Evolutionary conservation across 2,888 invertebrate genomes (phyloP), one percentile per base, ranked within the genome.

Genomic region (Oxycera nigricornis): DNA sequence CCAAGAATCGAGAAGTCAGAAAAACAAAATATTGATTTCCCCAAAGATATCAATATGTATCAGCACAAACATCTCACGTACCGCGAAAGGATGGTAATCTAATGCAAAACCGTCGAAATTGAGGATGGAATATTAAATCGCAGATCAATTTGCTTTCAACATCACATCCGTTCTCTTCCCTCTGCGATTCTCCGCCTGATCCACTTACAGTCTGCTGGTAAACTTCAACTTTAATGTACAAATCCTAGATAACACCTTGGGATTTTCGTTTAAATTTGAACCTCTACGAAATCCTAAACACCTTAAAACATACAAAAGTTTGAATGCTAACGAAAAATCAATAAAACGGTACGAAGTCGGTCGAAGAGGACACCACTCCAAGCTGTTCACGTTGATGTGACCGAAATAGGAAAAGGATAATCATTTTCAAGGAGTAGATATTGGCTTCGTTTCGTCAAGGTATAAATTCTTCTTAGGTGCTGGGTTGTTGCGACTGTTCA

Each of bases 281-380:
- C 3, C 17, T 46, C 2, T 14, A 46, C 41, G 65, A 65, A 35
- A 65, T 65, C 65, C 65, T 22, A 24, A 39, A 65, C 65, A 65
- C 41, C 24, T 41, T 24, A 65, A 65, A n/a, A 65, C 41, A 65
- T n/a, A n/a, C n/a, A n/a, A n/a, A n/a, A n/a, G n/a, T n/a, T n/a
- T n/a, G n/a, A n/a, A n/a, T n/a, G n/a, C n/a, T n/a, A 65, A 65
- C 65, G 39, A 41, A 24, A 65, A 65, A 65, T 65, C 65, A 65
- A 65, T 65, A 65, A 24, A 9, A 17, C 24, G 22, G 24, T 11
- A n/a, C n/a, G n/a, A n/a, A n/a, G n/a, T n/a, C n/a, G n/a, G n/a
- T n/a, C n/a, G n/a, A n/a, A n/a, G n/a, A n/a, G n/a, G n/a, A n/a
- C n/a, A n/a, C n/a, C n/a, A 22, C 3, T 57, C 31, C 24, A 22